Evolutionary conservation across 2,113 vertebrate species (phyloP).

Genomic region (Mustela nigripes): DNA sequence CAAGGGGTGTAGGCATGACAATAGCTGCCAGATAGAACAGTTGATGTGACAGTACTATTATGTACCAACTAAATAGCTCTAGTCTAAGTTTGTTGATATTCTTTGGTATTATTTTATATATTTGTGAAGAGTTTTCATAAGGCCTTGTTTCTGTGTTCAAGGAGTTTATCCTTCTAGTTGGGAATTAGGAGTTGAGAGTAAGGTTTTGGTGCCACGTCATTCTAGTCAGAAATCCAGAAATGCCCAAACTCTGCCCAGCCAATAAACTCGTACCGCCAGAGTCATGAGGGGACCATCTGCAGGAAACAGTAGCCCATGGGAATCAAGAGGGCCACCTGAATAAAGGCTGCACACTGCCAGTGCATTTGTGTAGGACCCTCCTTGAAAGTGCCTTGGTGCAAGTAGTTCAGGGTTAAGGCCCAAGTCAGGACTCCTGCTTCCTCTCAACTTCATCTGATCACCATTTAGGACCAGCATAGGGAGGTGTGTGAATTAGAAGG

Average conservation of each 20-base stretch:
- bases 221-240: neutral
- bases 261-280: neutral
- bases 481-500: neutral
- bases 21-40: neutral
- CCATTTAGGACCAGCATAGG: neutral
- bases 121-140: slow-evolving; percentile 41
- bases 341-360: neutral
- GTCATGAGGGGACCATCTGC: neutral
- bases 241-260: neutral
- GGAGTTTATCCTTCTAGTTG: neutral
- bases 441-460: neutral
- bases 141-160: slow-evolving; percentile 10
- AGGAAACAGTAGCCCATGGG: neutral
- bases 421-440: neutral
- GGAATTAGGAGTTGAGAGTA: neutral
- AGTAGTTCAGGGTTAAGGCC: neutral
- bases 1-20: neutral
- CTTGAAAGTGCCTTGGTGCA: neutral
- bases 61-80: neutral
- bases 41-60: neutral
- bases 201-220: neutral
- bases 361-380: too few species aligned
- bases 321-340: neutral
- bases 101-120: neutral
- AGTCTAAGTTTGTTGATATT: neutral